Base-by-base conservation (phyloP, 2,113 vertebrate genomes). In the Paradisaea rubra region DNA sequence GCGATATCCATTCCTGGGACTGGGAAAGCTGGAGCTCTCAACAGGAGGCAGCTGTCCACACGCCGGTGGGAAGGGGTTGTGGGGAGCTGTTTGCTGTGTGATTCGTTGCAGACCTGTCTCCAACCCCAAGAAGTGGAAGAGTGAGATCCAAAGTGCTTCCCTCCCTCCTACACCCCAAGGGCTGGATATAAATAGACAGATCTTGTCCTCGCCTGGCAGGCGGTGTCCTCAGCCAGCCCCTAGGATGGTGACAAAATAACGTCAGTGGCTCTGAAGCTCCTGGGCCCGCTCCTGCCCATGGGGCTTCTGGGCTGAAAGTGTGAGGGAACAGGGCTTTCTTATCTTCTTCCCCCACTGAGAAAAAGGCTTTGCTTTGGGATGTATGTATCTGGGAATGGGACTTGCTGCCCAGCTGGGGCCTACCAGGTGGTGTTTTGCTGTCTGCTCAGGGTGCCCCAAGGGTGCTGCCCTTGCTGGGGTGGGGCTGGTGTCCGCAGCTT, bases 351-450 rank as follows among this genome's bases (percentile, higher is more conserved):
- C 23, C 7, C 39, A 10, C 49, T 63, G 44, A 78, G 42, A 31
- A 77, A 47, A 71, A 35, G 49, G 24, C 53, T 81, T 88, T 79
- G 49, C 52, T 95, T 73, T 49, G 59, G 22, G 35, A n/a, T 25
- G 5, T 21, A 7, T 39, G 16, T n/a, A 18, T 59, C 70, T 71
- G 71, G 74, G 28, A 61, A 50, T 13, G 21, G 73, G 66, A 52
- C 31, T 74, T 6, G 2, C 22, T 50, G 37, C 57, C 35, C n/a
- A 52, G 27, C 15, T 7, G 4, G 37, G 68, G 37, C 16, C 59
- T 25, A 6, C 50, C 0, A 0, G 5, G 5, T 79, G 44, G 13
- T 61, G 10, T 59, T 49, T 53, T 1, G 2, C 33, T 52, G 39
- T 42, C 49, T 13, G 1, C 6, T 28, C 1, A 15, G 50, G 76